A percentile compares a stretch with the other conserved stretches of the same genome.
Evolutionary conservation across 1,140 invertebrate genomes (phyloP).

Genomic region (Orchesella cincta): DNA sequence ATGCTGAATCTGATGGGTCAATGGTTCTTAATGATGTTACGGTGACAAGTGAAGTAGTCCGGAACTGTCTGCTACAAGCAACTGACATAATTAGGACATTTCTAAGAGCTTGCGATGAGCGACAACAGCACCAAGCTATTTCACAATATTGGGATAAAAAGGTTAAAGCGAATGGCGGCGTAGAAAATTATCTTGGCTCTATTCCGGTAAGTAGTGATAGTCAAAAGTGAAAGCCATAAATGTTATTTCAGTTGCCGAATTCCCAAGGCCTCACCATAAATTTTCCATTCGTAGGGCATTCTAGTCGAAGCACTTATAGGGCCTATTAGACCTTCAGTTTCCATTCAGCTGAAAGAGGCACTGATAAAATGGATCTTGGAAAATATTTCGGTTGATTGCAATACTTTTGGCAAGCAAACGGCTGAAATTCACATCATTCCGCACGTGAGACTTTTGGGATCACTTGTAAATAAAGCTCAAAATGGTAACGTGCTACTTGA

Average conservation of each 20-base stretch:
- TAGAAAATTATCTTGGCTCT: not conserved
- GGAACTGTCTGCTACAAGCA: not conserved
- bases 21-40: not conserved
- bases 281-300: slow-evolving; percentile 37
- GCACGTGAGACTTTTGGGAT: slow-evolving; percentile 34
- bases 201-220: not conserved
- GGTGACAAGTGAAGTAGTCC: not conserved
- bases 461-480: slow-evolving; percentile 44
- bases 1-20: not conserved
- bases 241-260: not conserved
- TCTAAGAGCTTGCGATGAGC: slow-evolving; percentile 10
- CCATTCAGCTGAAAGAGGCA: slow-evolving; percentile 27
- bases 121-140: not conserved
- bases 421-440: slow-evolving; percentile 2
- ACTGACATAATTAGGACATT: not conserved
- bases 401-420: not conserved
- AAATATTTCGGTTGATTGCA: too few relatives aligned
- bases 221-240: not conserved
- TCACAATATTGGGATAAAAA: not conserved
- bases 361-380: slow-evolving; percentile 35
- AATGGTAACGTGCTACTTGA: slow-evolving; percentile 17
- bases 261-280: too few relatives aligned
- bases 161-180: not conserved
- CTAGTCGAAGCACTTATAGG: slow-evolving; percentile 40
- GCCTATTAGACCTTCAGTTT: slow-evolving; percentile 31